A percentile compares a stretch with the other conserved stretches of the same genome.
Evolutionary conservation across 2,888 invertebrate species (phyloP).

Genomic region (Drosophila cognata): DNA sequence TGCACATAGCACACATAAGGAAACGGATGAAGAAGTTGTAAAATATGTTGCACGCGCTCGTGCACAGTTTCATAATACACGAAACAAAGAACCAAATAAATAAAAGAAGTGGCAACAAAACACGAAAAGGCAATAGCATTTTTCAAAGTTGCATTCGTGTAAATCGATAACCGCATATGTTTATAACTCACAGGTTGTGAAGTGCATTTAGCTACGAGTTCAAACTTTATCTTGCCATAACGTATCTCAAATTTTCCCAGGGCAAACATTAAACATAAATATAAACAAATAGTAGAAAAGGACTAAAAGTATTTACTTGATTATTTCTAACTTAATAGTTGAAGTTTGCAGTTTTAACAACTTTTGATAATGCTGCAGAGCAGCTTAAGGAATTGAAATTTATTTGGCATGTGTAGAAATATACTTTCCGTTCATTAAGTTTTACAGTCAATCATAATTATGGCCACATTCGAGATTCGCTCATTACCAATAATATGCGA

Average conservation of each 20-base stretch:
- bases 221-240: not conserved
- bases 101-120: not conserved
- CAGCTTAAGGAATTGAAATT: not conserved
- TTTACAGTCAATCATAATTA: not conserved
- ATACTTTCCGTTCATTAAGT: not conserved
- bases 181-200: not conserved
- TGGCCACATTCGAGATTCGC: slow-evolving; percentile 4
- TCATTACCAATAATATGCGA: slow-evolving; percentile 25
- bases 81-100: slow-evolving; percentile 13
- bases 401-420: not conserved
- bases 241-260: not conserved
- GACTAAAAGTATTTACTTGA: not conserved
- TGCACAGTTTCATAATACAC: slow-evolving; percentile 53
- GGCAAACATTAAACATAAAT: not conserved
- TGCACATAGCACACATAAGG: slow-evolving; percentile 60
- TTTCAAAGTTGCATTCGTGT: not conserved
- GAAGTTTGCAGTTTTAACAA: not conserved
- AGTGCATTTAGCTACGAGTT: not conserved
- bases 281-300: not conserved
- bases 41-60: slow-evolving; percentile 68
- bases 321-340: not conserved
- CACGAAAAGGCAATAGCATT: slow-evolving; percentile 1
- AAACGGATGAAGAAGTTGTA: slow-evolving; percentile 75
- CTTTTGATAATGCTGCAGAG: not conserved
- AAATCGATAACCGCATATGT: not conserved